Percentiles rank a stretch among this genome's conserved stretches.
Conservation (phyloP, 2,888 invertebrate species). For the Apamea epomidion region DNA sequence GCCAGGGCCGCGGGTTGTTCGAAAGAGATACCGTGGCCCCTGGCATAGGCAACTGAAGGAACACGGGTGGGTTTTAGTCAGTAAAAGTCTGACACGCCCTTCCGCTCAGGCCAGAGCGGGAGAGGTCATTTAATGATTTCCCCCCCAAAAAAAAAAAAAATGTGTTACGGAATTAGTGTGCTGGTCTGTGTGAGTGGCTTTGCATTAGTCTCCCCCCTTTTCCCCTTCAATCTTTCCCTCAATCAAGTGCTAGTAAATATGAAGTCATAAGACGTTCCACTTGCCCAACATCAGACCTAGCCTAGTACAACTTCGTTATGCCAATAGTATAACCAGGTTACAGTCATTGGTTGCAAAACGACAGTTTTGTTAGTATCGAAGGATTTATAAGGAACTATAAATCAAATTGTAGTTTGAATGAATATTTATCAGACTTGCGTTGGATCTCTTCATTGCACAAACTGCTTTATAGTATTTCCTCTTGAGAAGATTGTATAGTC, state of each 20-base stretch:
- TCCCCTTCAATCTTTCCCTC: neutral
- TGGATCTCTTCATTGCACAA: constrained; percentile 46
- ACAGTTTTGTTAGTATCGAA: constrained; percentile 33
- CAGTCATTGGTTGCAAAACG: constrained; percentile 30
- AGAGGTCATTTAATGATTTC: no score
- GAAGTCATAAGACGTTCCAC: neutral
- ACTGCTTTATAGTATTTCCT: constrained; percentile 15
- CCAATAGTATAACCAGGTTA: constrained; percentile 29
- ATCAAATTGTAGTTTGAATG: constrained; percentile 34
- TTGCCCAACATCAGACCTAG: constrained; percentile 23
- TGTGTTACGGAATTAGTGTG: no score
- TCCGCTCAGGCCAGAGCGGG: no score
- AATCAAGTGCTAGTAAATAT: neutral
- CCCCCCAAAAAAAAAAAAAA: no score
- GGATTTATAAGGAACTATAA: constrained; percentile 45
- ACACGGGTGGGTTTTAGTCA: no score
- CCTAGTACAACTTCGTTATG: constrained; percentile 36
- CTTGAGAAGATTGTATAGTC: neutral
- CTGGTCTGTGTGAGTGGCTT: neutral
- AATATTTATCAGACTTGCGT: constrained; percentile 44
- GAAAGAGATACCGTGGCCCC: no score
- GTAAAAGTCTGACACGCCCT: no score
- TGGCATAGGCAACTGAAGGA: no score
- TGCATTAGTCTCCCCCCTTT: neutral
- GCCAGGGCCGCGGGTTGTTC: no score